Percentiles rank a stretch among this genome's conserved stretches.
Evolutionary conservation across 2,797 vertebrate genomes (phyloP).

Genomic region (Melanotaenia parkinsoni): DNA sequence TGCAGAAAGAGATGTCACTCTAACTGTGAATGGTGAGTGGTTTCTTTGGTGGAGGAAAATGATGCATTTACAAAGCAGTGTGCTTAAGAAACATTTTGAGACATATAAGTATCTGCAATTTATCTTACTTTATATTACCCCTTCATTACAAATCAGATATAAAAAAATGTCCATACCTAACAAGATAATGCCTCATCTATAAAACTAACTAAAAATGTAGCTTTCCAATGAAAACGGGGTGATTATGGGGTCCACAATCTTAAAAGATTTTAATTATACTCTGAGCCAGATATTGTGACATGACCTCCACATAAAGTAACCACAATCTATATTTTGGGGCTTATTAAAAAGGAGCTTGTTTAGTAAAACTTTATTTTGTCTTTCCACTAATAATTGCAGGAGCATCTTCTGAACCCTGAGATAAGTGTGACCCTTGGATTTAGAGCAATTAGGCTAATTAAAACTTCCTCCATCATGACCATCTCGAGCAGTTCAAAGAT

Average conservation of each 20-base stretch:
- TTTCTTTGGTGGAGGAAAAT: conserved; percentile 4
- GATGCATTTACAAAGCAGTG: not conserved
- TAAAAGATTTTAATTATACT: no score
- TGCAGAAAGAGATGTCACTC: conserved; percentile 85
- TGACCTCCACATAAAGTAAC: no score
- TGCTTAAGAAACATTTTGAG: not conserved
- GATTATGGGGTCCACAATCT: not conserved
- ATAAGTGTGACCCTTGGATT: conserved; percentile 4
- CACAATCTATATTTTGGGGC: no score
- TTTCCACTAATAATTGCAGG: not conserved
- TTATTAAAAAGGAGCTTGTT: not conserved
- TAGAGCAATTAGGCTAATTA: not conserved
- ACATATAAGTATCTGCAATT: not conserved
- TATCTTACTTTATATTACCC: not conserved
- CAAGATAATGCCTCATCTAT: not conserved
- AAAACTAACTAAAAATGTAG: not conserved
- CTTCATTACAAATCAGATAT: not conserved
- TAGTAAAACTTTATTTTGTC: not conserved
- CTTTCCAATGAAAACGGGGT: no score
- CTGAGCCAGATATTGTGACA: no score
- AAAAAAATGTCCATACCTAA: not conserved
- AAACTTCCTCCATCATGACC: not conserved
- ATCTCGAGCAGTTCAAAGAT: not conserved
- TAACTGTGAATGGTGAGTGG: conserved; percentile 90
- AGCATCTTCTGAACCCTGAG: not conserved